Percentiles rank a stretch among this genome's conserved stretches.
phyloP scores from a whole-genome alignment of 2,888 invertebrate genomes.

The Callinectes sapidus region DNA sequence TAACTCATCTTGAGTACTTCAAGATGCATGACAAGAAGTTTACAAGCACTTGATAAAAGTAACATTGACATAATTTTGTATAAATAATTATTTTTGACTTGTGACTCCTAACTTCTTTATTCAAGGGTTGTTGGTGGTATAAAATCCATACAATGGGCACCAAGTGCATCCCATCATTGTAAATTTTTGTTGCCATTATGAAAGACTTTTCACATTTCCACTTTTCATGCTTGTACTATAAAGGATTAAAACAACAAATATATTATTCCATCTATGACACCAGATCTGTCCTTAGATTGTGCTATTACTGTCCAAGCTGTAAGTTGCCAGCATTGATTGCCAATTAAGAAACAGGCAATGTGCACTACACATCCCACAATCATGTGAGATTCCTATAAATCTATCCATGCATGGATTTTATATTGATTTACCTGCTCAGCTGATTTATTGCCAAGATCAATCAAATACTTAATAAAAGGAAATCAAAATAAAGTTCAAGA shows the following conservation, averaged over 20 bases:
- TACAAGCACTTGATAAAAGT: neutral
- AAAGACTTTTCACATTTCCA: neutral
- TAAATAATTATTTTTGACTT: neutral
- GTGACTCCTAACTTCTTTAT: conserved; percentile 2
- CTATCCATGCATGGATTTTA: conserved; percentile 17
- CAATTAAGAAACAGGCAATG: neutral
- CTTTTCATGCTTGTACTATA: neutral
- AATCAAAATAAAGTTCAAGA: neutral
- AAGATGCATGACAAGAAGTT: neutral
- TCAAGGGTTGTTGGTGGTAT: neutral
- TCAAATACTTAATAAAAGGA: neutral
- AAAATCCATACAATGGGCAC: conserved; percentile 17
- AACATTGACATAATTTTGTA: neutral
- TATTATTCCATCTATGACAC: neutral
- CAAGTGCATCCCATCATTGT: neutral
- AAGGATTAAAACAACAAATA: neutral
- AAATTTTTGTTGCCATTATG: neutral
- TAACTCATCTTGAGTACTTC: conserved; percentile 2
- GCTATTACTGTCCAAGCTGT: neutral
- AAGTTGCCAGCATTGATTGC: neutral
- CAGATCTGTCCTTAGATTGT: neutral
- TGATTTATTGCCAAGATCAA: neutral
- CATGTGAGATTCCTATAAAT: neutral
- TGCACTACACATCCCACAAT: neutral
- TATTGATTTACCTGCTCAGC: neutral